Conservation (phyloP, 2,797 vertebrate species). For the Ara ararauna region DNA sequence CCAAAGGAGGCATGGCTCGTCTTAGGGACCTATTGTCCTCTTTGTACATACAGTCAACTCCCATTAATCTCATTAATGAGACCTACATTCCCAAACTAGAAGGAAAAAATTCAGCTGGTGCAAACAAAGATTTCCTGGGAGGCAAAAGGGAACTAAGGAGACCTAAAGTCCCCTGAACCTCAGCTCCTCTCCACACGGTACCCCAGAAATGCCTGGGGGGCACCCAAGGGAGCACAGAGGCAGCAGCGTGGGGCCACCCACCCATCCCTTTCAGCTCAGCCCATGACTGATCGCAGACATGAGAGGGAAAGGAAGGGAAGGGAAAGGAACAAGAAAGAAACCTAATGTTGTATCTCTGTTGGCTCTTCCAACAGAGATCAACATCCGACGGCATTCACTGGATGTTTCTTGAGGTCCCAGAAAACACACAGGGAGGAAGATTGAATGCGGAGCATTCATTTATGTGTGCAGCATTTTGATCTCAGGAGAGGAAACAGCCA, state of each 20-base stretch:
- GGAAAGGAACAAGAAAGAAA: neutral
- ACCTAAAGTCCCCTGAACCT: neutral
- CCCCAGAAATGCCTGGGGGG: neutral
- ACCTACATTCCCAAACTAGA: conserved; percentile 57
- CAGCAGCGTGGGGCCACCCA: neutral
- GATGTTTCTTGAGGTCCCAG: neutral
- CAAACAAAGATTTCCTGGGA: conserved; percentile 40
- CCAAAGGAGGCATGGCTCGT: conserved; percentile 28
- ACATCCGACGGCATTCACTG: neutral
- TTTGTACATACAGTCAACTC: conserved; percentile 32
- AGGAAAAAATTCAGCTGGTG: conserved; percentile 40
- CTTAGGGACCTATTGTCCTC: conserved; percentile 55
- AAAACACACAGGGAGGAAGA: neutral
- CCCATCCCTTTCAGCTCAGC: neutral
- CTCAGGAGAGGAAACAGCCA: neutral
- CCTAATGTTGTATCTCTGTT: neutral
- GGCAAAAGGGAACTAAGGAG: neutral
- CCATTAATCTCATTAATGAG: conserved; percentile 64
- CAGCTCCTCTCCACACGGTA: neutral
- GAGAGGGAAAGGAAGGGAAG: neutral
- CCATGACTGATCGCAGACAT: fast-evolving
- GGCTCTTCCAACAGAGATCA: neutral
- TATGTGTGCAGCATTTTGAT: neutral
- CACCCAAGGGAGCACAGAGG: neutral
- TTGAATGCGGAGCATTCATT: neutral